Conservation (phyloP, 2,888 invertebrate species). For the Melanotus villosus region DNA sequence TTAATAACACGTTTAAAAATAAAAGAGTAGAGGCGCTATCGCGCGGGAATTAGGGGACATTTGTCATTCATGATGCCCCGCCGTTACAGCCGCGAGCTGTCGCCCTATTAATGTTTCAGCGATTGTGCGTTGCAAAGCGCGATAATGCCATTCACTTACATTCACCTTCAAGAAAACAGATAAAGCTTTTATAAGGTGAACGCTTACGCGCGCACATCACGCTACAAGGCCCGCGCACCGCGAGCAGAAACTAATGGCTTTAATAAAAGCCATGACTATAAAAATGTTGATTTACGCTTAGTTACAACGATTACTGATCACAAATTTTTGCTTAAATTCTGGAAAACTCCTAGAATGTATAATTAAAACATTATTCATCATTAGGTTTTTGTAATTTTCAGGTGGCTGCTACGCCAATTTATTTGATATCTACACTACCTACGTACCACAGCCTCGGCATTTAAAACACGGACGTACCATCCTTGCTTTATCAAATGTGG, state of each 20-base stretch:
- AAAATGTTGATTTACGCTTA: slow-evolving; percentile 69
- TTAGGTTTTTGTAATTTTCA: slow-evolving; percentile 56
- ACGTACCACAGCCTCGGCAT: slow-evolving; percentile 13
- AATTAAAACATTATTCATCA: slow-evolving; percentile 67
- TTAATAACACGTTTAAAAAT: slow-evolving; percentile 59
- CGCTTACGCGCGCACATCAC: slow-evolving; percentile 60
- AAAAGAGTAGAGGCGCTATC: slow-evolving; percentile 53
- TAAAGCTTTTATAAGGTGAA: slow-evolving; percentile 61
- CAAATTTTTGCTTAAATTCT: slow-evolving; percentile 66
- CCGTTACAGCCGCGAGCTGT: slow-evolving; percentile 47
- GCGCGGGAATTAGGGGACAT: slow-evolving; percentile 59
- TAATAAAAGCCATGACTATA: slow-evolving; percentile 69
- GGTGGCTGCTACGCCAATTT: slow-evolving; percentile 43
- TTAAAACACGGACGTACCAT: slow-evolving; percentile 28
- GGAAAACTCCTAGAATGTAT: slow-evolving; percentile 64
- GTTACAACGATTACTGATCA: slow-evolving; percentile 67
- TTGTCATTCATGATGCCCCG: slow-evolving; percentile 57
- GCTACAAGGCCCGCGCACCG: slow-evolving; percentile 59
- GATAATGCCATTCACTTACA: slow-evolving; percentile 53
- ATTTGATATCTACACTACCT: slow-evolving; percentile 31
- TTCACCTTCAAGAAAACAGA: slow-evolving; percentile 55
- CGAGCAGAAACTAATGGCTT: slow-evolving; percentile 67
- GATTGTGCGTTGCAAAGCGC: slow-evolving; percentile 55
- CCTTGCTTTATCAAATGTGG: slow-evolving; percentile 34
- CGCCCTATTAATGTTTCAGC: slow-evolving; percentile 56